Base-by-base conservation (phyloP, 2,888 invertebrate species). In the Pachliopta kotzebuea region DNA sequence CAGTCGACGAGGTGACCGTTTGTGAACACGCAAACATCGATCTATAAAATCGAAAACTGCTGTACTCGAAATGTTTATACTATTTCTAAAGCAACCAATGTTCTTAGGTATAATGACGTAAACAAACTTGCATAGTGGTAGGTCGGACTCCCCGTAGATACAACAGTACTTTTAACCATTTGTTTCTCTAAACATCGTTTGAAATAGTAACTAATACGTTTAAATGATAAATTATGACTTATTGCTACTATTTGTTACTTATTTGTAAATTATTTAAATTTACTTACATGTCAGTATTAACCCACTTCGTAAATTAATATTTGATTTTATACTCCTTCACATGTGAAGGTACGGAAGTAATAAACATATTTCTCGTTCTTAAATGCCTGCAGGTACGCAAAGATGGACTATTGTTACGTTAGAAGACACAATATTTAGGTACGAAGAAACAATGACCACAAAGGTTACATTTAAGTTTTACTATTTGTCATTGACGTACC, bases 21-120 rank as follows among this genome's bases (percentile, higher is more conserved):
- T 88, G 84, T 85, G 76, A 85, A 82, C 72, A 71, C 68, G 67
- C 75, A 78, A 83, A 86, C 78, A 87, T 79, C 75, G 72, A 79
- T 76, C 81, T 81, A 76, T 80, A 78, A 76, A 83, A 79, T 78
- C 71, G 77, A 78, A 77, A 84, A 85, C 83, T 37, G 14, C 14
- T 37, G 37, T 37, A 37, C 37, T 17, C 37, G 37, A 37, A 63
- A 65, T 78, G 83, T 83, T 84, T 81, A 80, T 82, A 77, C 77
- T 82, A 79, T 81, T 80, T 81, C 76, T 78, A 77, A 80, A 78
- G 81, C 82, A 85, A 81, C 80, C 37, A 83, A 81, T 78, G 74
- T 81, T 77, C 74, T 73, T 75, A 71, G 72, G 76, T 79, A 74
- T 81, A 79, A 80, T 84, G 83, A 84, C 76, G 77, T 68, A 71